A percentile compares a stretch with the other conserved stretches of the same genome.
Conservation (phyloP, 2,113 vertebrate genomes). For the Proteles cristata region DNA sequence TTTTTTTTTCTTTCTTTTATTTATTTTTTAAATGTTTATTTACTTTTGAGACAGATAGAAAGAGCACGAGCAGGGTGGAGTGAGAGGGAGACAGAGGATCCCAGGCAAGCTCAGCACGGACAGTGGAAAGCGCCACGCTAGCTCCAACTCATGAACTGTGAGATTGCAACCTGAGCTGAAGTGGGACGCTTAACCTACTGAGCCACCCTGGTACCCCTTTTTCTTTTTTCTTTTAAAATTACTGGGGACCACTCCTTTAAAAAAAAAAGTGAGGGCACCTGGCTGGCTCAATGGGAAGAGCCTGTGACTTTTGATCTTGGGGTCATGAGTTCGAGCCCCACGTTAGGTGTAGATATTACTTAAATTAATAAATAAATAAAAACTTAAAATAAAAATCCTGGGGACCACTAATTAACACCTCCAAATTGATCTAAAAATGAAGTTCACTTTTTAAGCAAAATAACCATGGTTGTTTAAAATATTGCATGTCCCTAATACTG, state of each 20-base stretch:
- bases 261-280: neutral
- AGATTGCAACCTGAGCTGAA: no score
- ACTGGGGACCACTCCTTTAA: neutral
- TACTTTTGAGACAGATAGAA: no score
- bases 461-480: neutral
- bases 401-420: neutral
- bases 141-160: no score
- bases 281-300: neutral
- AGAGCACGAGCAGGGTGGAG: no score
- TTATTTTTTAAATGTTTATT: no score
- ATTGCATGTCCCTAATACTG: neutral
- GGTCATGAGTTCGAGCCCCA: neutral
- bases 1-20: neutral
- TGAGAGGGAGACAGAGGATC: no score
- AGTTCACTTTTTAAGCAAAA: neutral
- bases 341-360: neutral
- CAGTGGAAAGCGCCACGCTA: no score
- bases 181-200: no score
- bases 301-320: neutral
- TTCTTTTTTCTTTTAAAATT: neutral
- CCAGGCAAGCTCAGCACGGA: no score
- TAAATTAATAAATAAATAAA: neutral
- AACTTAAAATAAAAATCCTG: neutral
- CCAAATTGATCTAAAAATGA: conserved; percentile 15
- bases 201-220: neutral